phyloP scores from a whole-genome alignment of 2,888 invertebrate genomes.

The Amblyjoppa fuscipennis region DNA sequence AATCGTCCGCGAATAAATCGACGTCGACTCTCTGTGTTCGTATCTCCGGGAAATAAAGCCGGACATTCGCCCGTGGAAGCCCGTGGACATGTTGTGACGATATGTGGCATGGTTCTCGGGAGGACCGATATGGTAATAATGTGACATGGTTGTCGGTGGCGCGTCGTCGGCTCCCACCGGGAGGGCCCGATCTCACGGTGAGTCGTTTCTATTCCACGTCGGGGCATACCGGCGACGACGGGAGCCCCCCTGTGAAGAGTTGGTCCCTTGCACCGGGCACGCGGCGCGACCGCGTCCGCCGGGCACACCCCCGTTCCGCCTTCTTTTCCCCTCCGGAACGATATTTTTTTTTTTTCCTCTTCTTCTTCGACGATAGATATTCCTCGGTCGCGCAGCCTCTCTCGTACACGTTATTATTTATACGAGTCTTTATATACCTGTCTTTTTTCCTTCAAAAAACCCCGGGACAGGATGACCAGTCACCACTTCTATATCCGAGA shows the following conservation, averaged over 20 bases:
- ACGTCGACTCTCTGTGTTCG: background rate
- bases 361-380: slow-evolving; percentile 38
- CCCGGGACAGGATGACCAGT: slow-evolving; percentile 64
- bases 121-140: slow-evolving; percentile 83
- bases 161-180: slow-evolving; percentile 84
- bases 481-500: slow-evolving; percentile 62
- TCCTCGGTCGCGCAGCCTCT: slow-evolving; percentile 58
- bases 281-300: slow-evolving; percentile 82
- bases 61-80: slow-evolving; percentile 27
- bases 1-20: background rate
- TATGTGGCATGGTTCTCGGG: slow-evolving; percentile 72
- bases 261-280: slow-evolving; percentile 79
- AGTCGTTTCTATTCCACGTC: slow-evolving; percentile 66
- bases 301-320: slow-evolving; percentile 60
- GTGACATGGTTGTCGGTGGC: slow-evolving; percentile 85
- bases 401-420: slow-evolving; percentile 71
- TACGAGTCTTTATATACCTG: slow-evolving; percentile 68
- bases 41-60: background rate
- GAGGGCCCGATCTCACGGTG: slow-evolving; percentile 82
- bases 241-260: slow-evolving; percentile 82
- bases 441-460: slow-evolving; percentile 56
- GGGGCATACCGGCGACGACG: slow-evolving; percentile 53
- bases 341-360: slow-evolving; percentile 15
- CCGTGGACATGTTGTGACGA: slow-evolving; percentile 81
- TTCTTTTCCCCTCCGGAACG: slow-evolving; percentile 39